These are phyloP conservation scores for Rotaria macrura DNA, from an alignment of 2,888 invertebrate genomes.

Conservation along the genomic window DNA sequence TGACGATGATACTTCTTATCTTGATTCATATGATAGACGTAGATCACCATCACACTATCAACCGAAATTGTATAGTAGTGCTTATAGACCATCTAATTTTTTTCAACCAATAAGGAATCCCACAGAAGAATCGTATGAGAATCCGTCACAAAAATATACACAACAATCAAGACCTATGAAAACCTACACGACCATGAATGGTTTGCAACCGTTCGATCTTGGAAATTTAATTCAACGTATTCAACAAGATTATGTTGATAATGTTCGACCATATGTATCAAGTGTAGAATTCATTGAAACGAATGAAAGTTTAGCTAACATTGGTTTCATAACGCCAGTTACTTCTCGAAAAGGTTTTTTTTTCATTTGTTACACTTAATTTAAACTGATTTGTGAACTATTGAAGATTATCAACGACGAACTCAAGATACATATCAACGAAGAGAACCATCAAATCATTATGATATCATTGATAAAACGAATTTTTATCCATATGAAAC, in stretches of 20 bases:
- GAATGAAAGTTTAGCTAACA: neutral
- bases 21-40: neutral
- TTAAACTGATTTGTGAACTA: neutral
- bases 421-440: neutral
- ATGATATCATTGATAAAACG: neutral
- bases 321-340: neutral
- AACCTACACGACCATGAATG: neutral
- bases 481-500: neutral
- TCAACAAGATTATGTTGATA: neutral
- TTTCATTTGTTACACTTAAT: neutral
- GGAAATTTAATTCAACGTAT: neutral
- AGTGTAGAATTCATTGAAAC: neutral
- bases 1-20: neutral
- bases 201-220: neutral
- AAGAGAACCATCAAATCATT: neutral
- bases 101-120: neutral
- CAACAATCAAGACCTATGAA: neutral
- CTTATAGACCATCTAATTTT: neutral
- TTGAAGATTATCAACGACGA: neutral
- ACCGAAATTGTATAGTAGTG: neutral
- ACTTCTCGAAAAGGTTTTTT: neutral
- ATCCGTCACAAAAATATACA: neutral
- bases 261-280: neutral
- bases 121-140: neutral
- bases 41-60: too few relatives aligned